phyloP scores from a whole-genome alignment of 35 echinoderm and acorn worm genomes.

The Stichopus chloronotus region DNA sequence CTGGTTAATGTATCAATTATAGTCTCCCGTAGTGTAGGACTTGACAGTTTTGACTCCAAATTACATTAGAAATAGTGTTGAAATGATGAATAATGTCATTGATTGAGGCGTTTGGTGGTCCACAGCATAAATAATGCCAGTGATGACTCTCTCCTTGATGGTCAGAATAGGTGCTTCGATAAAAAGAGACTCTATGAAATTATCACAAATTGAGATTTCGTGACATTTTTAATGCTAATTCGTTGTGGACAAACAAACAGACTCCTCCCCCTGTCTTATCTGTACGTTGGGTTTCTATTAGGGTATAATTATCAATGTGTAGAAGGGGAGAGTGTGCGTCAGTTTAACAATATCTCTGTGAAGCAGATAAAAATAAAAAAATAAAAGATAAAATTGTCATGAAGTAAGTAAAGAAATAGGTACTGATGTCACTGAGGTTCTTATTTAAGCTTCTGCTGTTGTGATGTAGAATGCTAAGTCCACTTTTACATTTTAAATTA shows the following conservation, averaged over 20 bases:
- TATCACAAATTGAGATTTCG: too few species aligned
- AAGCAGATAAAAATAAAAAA: background rate
- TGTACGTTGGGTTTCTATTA: background rate
- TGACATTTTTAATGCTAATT: too few species aligned
- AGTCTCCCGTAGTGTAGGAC: too few species aligned
- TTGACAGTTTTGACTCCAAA: background rate
- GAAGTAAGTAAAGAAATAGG: background rate
- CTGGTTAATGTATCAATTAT: too few species aligned
- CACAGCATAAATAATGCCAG: background rate
- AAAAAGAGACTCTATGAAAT: too few species aligned
- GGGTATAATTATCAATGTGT: slow-evolving; percentile 16
- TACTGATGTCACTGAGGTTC: background rate
- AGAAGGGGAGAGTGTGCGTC: background rate
- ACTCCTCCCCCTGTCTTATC: background rate
- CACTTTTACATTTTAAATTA: background rate
- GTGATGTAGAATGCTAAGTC: too few species aligned
- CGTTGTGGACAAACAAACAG: too few species aligned
- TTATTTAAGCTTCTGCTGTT: too few species aligned
- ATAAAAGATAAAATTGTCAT: too few species aligned
- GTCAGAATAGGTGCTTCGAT: too few species aligned
- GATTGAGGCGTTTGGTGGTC: too few species aligned
- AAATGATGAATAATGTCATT: too few species aligned
- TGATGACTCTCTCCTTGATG: background rate
- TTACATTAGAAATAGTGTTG: background rate
- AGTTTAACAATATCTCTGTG: background rate